Evolutionary conservation across 2,797 vertebrate genomes (phyloP), one percentile per base, ranked within the genome.

Genomic region (Lacerta bilineata): DNA sequence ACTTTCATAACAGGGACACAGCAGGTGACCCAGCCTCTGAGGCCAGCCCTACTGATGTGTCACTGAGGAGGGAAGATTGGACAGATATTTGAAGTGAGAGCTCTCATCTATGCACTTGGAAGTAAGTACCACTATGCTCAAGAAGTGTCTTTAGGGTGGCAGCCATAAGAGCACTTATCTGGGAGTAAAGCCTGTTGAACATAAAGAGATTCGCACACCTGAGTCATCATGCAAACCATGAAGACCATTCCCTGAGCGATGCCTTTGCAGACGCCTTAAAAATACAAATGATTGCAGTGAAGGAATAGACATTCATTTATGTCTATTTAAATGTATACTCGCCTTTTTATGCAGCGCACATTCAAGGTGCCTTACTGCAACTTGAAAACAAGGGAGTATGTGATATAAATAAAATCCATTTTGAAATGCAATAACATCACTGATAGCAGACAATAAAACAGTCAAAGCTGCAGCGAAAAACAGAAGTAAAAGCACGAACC

Each of bases 81-180:
- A 9, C 15, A 61, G 29, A 18, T 79, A 9, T 23, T 80, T 23
- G 50, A 11, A 55, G 68, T 46, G 27, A 59, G 71, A 74, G 36
- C 50, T 80, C 66, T 72, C 81, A 74, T 81, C 46, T 72, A 50
- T n/a, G 66, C 59, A 27, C 46, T 39, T 74, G 39, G 74, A 76
- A 76, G 74, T 55, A 71, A 71, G 17, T 25, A 6, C 20, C 18
- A 36, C 29, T 55, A 11, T 55, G n/a, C 4, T 59, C n/a, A 72
- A 18, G 66, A 81, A 39, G 5, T 41, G 23, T 41, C 10, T 81
- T 41, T 66, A 68, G 25, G 25, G 29, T 7, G 39, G 39, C 25
- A 11, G 75, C 39, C 75, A 71, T 11, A 68, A 41, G 23, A 5
- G 5, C 80, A 11, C 11, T 50, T 50, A 50, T 50, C 46, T 50